Base-by-base conservation (phyloP, 37 sponge, comb jelly and placozoan species). In the Chondrilla cf. caribensis region DNA sequence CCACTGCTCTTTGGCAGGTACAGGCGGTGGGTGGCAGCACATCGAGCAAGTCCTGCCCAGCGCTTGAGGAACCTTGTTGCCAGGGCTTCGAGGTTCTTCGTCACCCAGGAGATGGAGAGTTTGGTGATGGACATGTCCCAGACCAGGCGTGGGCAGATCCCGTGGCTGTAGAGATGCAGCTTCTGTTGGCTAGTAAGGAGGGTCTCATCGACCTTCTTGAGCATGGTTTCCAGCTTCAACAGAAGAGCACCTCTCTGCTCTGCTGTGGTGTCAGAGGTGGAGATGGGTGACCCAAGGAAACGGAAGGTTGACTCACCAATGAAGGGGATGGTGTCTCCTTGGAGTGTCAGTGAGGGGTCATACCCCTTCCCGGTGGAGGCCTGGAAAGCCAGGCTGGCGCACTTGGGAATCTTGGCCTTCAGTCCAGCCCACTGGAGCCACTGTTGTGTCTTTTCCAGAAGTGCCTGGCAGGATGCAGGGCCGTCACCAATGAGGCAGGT, bases 321-420 rank as follows among this genome's bases (percentile, higher is more conserved):
- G 35, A 73, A 82, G 2, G 83, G 83, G 55, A 82, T 70, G 37
- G 83, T 2, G 5, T 55, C 83, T 11, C 72, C 58, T 9, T 31
- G 26, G 58, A 82, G 72, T 0, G 1, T 41, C 17, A 82, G 72
- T 1, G n/a, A 21, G 2, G 83, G 72, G 67, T 82, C 72, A 8
- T 31, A 31, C 0, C 26, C 54, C 38, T 17, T 44, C 7, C 72
- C 58, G 21, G 83, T 55, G 0, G 83, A 82, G 0, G 54, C 83
- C 38, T 82, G 33, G 22, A 82, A 54, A 35, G 83, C 37, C 5
- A 82, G 9, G 58, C 58, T 35, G 51, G 40, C 26, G 29, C 83
- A 82, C 58, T 71, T 82, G 39, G 83, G 58, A 14, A 70, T 44
- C 58, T 82, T 82, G 5, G 72, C 81, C 66, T 58, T 43, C 83